Conservation (phyloP, 2,888 invertebrate genomes). For the Apodemia hepburni region DNA sequence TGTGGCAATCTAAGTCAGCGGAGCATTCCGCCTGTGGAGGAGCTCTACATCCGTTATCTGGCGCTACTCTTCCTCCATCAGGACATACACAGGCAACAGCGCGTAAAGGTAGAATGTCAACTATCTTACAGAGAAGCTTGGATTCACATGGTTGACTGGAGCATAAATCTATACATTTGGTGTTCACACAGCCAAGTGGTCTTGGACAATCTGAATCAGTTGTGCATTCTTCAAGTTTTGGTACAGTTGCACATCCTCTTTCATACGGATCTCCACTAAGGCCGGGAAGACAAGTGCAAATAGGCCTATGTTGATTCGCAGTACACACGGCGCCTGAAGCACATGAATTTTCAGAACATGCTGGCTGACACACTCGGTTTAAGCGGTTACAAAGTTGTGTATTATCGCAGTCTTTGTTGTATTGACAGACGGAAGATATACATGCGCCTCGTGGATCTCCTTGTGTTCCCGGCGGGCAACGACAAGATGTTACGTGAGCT, state of each 20-base stretch:
- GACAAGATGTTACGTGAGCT: constrained; percentile 89
- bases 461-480: constrained; percentile 91
- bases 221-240: constrained; percentile 81
- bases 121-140: constrained; percentile 89
- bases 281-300: constrained; percentile 88
- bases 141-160: constrained; percentile 85
- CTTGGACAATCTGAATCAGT: constrained; percentile 89
- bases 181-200: constrained; percentile 87
- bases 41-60: constrained; percentile 85
- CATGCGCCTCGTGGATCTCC: constrained; percentile 91
- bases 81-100: constrained; percentile 94
- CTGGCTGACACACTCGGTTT: constrained; percentile 90
- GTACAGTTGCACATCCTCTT: constrained; percentile 61
- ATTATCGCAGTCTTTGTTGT: constrained; percentile 93
- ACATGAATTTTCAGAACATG: constrained; percentile 91
- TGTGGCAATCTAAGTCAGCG: constrained; percentile 86
- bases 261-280: constrained; percentile 89
- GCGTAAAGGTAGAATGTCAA: constrained; percentile 88
- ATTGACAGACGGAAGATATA: constrained; percentile 90
- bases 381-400: constrained; percentile 91
- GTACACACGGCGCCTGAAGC: constrained; percentile 88
- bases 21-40: constrained; percentile 83
- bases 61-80: constrained; percentile 87
- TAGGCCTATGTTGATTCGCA: constrained; percentile 87
- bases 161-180: constrained; percentile 89